Evolutionary conservation across 2,797 vertebrate species (phyloP).

Genomic region (Rhyacichthys aspro): DNA sequence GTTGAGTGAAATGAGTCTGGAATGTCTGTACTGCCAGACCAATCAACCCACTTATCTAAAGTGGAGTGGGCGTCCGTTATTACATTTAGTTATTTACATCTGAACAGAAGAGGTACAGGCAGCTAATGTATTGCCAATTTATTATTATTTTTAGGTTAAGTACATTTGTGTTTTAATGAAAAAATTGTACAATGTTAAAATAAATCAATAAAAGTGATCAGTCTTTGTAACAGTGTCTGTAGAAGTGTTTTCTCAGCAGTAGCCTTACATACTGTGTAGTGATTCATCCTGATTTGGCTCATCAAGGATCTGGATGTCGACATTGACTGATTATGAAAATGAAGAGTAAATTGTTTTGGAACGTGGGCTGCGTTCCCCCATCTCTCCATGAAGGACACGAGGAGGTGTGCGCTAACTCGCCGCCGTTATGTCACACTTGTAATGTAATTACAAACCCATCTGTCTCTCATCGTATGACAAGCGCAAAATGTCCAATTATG

Average conservation of each 20-base stretch:
- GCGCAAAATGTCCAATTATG: slow-evolving; percentile 99
- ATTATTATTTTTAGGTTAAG: no score
- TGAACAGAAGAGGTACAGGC: no score
- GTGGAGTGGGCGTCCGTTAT: no score
- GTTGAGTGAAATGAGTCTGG: no score
- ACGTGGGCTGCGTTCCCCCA: slow-evolving; percentile 64
- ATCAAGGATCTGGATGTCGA: slow-evolving; percentile 49
- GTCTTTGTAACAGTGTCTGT: no score
- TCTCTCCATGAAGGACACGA: slow-evolving; percentile 90
- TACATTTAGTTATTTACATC: no score
- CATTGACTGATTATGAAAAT: slow-evolving; percentile 73
- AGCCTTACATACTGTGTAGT: slow-evolving; percentile 37
- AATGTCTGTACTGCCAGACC: no score
- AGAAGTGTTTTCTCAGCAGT: slow-evolving; percentile 18
- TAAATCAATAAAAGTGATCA: no score
- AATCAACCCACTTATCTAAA: no score
- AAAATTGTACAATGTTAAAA: no score
- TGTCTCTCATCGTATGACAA: slow-evolving; percentile 99
- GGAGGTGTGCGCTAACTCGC: slow-evolving; percentile 73
- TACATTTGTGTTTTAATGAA: no score
- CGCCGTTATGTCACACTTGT: slow-evolving; percentile 92
- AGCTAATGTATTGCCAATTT: no score
- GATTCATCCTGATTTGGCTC: slow-evolving; percentile 67
- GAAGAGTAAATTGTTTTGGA: slow-evolving; percentile 76
- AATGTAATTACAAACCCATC: slow-evolving; percentile 99